A percentile compares a stretch with the other conserved stretches of the same genome.
phyloP scores from a whole-genome alignment of 2,888 invertebrate genomes.

The Megalurothrips usitatus region DNA sequence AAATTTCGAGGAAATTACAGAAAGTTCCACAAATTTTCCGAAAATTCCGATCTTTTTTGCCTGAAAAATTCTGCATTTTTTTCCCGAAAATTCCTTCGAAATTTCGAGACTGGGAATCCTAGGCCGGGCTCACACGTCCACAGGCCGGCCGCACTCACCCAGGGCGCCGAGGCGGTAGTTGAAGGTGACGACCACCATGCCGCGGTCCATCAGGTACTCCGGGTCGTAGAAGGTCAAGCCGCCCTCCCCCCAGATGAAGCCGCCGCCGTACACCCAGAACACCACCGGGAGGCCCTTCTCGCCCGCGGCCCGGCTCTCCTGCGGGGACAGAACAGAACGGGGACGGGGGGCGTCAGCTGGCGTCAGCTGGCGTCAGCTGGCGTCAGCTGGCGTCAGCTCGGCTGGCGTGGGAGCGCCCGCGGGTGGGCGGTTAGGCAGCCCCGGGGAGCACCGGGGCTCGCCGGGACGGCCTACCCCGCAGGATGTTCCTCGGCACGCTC shows the following conservation, averaged over 20 bases:
- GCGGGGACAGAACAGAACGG: not conserved
- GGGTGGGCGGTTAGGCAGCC: not conserved
- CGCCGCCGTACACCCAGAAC: not conserved
- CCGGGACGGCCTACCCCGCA: no score
- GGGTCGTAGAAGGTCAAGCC: constrained; percentile 11
- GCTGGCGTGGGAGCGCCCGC: not conserved
- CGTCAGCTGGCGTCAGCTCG: no score
- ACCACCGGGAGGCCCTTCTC: not conserved
- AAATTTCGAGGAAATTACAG: no score
- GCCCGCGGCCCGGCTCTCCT: not conserved
- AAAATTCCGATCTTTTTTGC: no score
- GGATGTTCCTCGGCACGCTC: no score
- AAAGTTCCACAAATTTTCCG: no score
- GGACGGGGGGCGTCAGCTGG: no score
- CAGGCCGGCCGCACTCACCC: not conserved
- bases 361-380: no score
- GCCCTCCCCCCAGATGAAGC: not conserved
- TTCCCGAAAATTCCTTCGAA: no score
- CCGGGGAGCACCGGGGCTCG: not conserved
- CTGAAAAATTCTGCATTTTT: no score
- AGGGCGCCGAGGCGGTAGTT: constrained; percentile 6
- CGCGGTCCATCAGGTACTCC: not conserved
- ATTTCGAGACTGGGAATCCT: not conserved
- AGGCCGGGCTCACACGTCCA: not conserved
- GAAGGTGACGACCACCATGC: constrained; percentile 5